Evolutionary conservation across 1,140 invertebrate genomes (phyloP).

Genomic region (Yoshiicerus persimilis): DNA sequence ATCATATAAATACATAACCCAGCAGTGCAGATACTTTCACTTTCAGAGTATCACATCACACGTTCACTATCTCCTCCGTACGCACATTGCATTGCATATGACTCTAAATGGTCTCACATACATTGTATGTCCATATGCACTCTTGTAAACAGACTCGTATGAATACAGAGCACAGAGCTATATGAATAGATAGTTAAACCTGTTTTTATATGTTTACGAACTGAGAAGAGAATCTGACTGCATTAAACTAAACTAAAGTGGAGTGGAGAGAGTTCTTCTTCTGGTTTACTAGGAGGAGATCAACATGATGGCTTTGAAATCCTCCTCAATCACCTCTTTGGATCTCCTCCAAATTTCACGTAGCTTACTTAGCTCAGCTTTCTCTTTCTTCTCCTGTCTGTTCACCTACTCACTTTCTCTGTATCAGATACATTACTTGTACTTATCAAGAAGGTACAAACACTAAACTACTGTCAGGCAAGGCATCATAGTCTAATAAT

Average conservation of each 20-base stretch:
- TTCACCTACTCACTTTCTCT: background rate
- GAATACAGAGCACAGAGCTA: background rate
- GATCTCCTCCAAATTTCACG: constrained; percentile 30
- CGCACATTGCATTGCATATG: background rate
- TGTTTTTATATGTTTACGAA: background rate
- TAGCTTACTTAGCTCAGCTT: background rate
- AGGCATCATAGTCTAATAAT: background rate
- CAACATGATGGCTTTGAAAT: constrained; percentile 43
- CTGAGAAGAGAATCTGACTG: background rate
- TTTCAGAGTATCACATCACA: background rate
- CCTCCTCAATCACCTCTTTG: constrained; percentile 41
- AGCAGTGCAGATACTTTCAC: background rate
- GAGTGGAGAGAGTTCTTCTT: background rate
- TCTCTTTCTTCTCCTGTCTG: background rate
- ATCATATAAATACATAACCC: background rate
- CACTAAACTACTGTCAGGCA: background rate
- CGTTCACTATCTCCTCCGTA: background rate
- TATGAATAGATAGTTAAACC: background rate
- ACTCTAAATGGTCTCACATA: background rate
- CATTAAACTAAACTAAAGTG: background rate
- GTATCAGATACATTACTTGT: background rate
- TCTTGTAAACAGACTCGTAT: background rate
- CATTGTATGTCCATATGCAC: background rate
- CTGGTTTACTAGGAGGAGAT: constrained; percentile 24
- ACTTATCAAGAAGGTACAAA: background rate